phyloP scores from a whole-genome alignment of 23 tunicate genomes.

The Halocynthia aurantium region DNA sequence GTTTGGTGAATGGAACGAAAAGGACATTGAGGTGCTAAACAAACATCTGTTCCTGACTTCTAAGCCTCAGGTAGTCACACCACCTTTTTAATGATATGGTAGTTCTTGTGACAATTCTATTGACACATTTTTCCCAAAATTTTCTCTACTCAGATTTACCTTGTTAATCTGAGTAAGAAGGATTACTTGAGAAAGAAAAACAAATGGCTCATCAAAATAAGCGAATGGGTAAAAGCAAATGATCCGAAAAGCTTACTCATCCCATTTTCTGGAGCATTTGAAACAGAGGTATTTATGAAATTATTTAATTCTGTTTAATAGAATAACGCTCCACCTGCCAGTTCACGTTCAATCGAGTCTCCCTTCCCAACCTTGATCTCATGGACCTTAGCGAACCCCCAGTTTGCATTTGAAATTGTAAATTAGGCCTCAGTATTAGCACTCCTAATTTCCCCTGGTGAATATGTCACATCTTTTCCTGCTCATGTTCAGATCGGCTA shows the following conservation, averaged over 20 bases:
- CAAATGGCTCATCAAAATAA: constrained; percentile 94
- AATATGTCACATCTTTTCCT: too few relatives aligned
- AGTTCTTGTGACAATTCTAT: background rate
- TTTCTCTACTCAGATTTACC: constrained; percentile 59
- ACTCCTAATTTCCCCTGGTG: too few relatives aligned
- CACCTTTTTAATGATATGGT: background rate
- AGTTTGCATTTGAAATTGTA: too few relatives aligned
- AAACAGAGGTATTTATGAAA: constrained; percentile 37
- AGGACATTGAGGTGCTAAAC: constrained; percentile 92
- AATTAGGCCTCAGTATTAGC: too few relatives aligned
- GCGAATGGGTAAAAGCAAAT: constrained; percentile 74
- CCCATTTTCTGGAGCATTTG: constrained; percentile 84
- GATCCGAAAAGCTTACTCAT: constrained; percentile 64
- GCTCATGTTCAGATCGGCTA: too few relatives aligned
- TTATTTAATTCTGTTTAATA: too few relatives aligned
- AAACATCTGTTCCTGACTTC: constrained; percentile 96
- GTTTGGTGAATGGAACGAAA: constrained; percentile 80
- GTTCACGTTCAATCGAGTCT: too few relatives aligned
- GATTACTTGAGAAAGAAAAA: constrained; percentile 89
- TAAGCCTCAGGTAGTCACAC: constrained; percentile 69
- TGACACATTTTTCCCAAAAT: background rate
- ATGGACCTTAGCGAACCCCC: too few relatives aligned
- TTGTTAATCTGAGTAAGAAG: constrained; percentile 90
- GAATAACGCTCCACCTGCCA: too few relatives aligned
- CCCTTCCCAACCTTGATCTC: too few relatives aligned